A percentile compares a stretch with the other conserved stretches of the same genome.
Conservation (phyloP, 2,797 vertebrate genomes). For the Percopsis omiscomaycus region DNA sequence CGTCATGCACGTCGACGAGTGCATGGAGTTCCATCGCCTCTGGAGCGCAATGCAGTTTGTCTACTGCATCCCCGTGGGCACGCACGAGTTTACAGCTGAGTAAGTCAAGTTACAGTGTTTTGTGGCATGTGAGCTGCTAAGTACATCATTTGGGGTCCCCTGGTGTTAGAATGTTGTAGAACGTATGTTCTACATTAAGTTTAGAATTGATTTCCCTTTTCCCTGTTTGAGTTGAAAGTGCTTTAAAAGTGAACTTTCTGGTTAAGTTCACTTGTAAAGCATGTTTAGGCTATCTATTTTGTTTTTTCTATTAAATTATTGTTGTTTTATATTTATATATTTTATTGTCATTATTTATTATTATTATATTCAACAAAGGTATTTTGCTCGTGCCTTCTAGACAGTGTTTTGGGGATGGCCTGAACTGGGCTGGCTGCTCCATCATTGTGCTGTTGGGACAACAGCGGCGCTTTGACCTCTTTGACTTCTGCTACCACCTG, state of each 20-base stretch:
- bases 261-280: too few species aligned
- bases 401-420: conserved; percentile 96
- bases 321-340: not conserved
- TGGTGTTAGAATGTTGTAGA: not conserved
- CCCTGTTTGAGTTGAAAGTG: too few species aligned
- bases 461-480: conserved; percentile 96
- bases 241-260: too few species aligned
- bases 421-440: conserved; percentile 98
- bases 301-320: not conserved
- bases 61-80: conserved; percentile 97
- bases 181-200: too few species aligned
- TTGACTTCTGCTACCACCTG: conserved; percentile 98
- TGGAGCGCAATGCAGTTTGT: conserved; percentile 99
- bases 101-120: conserved; percentile 67
- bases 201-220: too few species aligned
- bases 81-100: conserved; percentile 98
- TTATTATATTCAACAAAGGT: too few species aligned
- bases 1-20: conserved; percentile 98
- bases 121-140: not conserved
- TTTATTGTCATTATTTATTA: not conserved
- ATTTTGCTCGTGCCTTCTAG: conserved; percentile 58
- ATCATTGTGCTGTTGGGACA: conserved; percentile 96
- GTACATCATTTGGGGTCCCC: not conserved
- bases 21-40: conserved; percentile 96
- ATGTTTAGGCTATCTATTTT: not conserved